Evolutionary conservation across 2,888 invertebrate species (phyloP), one percentile per base, ranked within the genome.

Genomic region (Oligia strigilis): DNA sequence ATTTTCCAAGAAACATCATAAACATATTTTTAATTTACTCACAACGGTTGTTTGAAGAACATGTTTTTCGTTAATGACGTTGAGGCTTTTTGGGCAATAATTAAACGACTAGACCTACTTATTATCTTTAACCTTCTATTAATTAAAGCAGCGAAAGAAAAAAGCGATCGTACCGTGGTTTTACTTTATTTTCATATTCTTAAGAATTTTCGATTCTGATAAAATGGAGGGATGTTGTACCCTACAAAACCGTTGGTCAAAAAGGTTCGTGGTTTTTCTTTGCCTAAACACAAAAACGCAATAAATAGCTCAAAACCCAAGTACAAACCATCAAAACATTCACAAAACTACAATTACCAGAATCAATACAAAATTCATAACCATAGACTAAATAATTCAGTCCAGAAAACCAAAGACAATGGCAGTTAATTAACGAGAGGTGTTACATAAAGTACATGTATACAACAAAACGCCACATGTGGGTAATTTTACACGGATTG

Each of bases 401-500:
- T 62, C 8, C 14, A 5, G 6, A 17, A 55, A 67, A 36, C 64
- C 23, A 72, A 66, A 78, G 67, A 88, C 72, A 81, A 83, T 74
- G 23, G 40, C 69, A 74, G 67, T 71, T 83, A 74, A 84, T 80
- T 74, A 88, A 64, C 46, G n/a, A 46, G 67, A 86, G 55, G 81
- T 81, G 82, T 80, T 70, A 55, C 65, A 75, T 73, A 74, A n/a
- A 65, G 72, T 69, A 81, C 80, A 29, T 78, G 77, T 80, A 43
- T 60, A 43, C 75, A 43, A 75, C 75, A 67, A 62, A 43, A 73
- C 36, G 29, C 81, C 74, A 19, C 87, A 80, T 81, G 82, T 74
- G 82, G 81, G 49, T 84, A 76, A 82, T 58, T 88, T 84, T 86
- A 86, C 82, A 84, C 69, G 72, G 81, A 81, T 75, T 75, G 77